Percentiles rank a stretch among this genome's conserved stretches.
phyloP scores from a whole-genome alignment of 2,888 invertebrate species.

The Lycophotia porphyrea region DNA sequence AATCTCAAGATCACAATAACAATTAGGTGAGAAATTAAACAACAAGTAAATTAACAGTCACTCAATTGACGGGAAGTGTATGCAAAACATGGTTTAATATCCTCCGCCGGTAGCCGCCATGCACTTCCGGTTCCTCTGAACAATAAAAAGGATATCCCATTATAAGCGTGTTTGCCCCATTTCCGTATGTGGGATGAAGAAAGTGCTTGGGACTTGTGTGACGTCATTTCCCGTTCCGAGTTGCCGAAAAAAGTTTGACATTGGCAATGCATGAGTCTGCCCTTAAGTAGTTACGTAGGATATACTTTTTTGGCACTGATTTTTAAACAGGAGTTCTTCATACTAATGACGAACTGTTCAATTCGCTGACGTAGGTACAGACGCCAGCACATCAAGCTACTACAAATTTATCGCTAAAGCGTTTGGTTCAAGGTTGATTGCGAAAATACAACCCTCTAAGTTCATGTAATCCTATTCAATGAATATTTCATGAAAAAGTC shows the following conservation, averaged over 20 bases:
- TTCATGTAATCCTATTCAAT: too few relatives aligned
- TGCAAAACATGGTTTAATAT: slow-evolving; percentile 64
- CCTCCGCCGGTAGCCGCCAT: slow-evolving; percentile 44
- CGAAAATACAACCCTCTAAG: too few relatives aligned
- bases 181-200: slow-evolving; percentile 62
- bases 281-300: background rate
- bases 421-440: too few relatives aligned
- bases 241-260: slow-evolving; percentile 18
- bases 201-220: slow-evolving; percentile 20
- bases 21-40: slow-evolving; percentile 30
- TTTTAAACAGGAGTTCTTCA: slow-evolving; percentile 6
- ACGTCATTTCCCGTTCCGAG: slow-evolving; percentile 33
- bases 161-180: slow-evolving; percentile 56
- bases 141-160: slow-evolving; percentile 67
- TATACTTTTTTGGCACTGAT: slow-evolving; percentile 11
- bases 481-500: too few relatives aligned
- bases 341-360: too few relatives aligned
- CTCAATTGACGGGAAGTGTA: slow-evolving; percentile 61
- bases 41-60: slow-evolving; percentile 40
- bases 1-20: slow-evolving; percentile 33
- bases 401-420: too few relatives aligned
- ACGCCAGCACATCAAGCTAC: too few relatives aligned
- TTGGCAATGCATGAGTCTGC: slow-evolving; percentile 9
- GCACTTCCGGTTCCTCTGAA: slow-evolving; percentile 56
- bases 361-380: too few relatives aligned